Percentiles rank a stretch among this genome's conserved stretches.
phyloP scores from a whole-genome alignment of 1,140 invertebrate genomes.

The Asobara japonica region DNA sequence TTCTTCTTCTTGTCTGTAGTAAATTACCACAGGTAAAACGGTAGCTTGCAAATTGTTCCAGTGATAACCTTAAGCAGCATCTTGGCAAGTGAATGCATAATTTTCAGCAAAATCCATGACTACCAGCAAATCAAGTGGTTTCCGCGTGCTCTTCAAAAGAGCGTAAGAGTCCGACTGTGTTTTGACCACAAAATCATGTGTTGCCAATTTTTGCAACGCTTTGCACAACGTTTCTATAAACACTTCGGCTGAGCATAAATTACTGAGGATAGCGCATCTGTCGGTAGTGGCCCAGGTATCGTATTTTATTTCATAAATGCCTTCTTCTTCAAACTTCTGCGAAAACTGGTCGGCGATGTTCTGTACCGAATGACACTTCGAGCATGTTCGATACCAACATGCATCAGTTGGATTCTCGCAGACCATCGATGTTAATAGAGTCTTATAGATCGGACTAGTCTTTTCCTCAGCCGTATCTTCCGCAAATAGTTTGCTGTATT shows the following conservation, averaged over 20 bases:
- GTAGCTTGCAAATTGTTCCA: constrained; percentile 13
- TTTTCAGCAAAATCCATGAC: constrained; percentile 7
- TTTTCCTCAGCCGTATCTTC: no score
- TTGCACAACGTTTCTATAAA: neutral
- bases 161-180: neutral
- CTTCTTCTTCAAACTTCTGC: no score
- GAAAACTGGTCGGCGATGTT: no score
- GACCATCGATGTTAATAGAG: no score
- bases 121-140: neutral
- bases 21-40: neutral
- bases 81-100: neutral
- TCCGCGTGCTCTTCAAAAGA: neutral
- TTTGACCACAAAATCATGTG: neutral
- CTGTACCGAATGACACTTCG: no score
- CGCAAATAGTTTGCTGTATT: no score
- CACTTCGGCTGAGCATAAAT: neutral
- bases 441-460: no score
- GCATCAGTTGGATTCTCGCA: no score
- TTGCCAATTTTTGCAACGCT: neutral
- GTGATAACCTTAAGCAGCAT: neutral
- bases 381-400: no score
- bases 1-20: neutral
- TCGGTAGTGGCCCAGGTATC: no score
- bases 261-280: no score
- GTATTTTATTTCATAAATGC: no score